Percentiles rank a stretch among this genome's conserved stretches.
These are phyloP conservation scores for Gortyna flavago DNA, from an alignment of 2,888 invertebrate species.

Conservation along the genomic window DNA sequence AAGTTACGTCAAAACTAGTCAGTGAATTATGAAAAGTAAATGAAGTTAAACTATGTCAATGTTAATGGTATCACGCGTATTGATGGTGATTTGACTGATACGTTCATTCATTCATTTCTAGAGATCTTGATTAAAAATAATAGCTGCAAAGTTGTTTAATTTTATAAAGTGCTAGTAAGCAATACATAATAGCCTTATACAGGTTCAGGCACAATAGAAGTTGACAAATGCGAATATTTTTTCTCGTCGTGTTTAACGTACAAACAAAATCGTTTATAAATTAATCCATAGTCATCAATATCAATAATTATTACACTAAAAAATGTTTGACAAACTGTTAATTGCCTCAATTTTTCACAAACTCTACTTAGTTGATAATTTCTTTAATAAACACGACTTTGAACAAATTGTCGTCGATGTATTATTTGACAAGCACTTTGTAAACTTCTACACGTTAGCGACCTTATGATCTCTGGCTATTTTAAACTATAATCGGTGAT, in stretches of 20 bases:
- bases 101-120: background rate
- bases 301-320: background rate
- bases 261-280: conserved; percentile 13
- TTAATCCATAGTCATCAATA: conserved; percentile 2
- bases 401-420: conserved; percentile 12
- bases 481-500: background rate
- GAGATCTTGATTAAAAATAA: background rate
- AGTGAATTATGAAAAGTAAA: conserved; percentile 48
- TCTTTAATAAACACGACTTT: conserved; percentile 3
- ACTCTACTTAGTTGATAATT: background rate
- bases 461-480: conserved; percentile 15
- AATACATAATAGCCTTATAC: background rate
- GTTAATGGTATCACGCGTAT: conserved; percentile 36
- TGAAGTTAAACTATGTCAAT: conserved; percentile 46
- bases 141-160: background rate
- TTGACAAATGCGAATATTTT: background rate
- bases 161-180: background rate
- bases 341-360: conserved; percentile 27
- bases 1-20: conserved; percentile 47
- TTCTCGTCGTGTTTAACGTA: background rate
- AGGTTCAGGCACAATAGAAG: background rate
- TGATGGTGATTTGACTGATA: background rate
- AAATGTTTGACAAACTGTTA: conserved; percentile 24
- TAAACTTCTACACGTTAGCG: conserved; percentile 4
- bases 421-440: conserved; percentile 33